Base-by-base conservation (phyloP, 2,113 vertebrate genomes). In the Nesospiza acunhae region DNA sequence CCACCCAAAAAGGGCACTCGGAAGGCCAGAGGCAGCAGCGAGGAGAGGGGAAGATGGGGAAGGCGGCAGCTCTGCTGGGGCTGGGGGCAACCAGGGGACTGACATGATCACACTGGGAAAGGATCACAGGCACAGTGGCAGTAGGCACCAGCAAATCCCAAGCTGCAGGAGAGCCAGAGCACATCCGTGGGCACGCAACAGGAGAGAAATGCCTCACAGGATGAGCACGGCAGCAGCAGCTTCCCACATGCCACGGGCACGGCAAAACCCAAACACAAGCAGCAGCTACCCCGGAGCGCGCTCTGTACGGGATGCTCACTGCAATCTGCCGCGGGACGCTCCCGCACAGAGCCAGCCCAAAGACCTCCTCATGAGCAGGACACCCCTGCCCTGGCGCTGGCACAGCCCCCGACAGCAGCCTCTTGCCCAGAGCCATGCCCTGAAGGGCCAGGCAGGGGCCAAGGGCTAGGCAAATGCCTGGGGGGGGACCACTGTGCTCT, bases 241-340 rank as follows among this genome's bases (percentile, higher is more conserved):
- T 49, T 41, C 55, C 63, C 6, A 1, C 6, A 1, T 0, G 0
- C 30, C 39, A 39, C 39, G 39, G 39, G 44, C 68, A 70, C 1
- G 1, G 79, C 56, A 63, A 46, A 63, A 60, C 46, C 47, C 82
- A 58, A 46, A 44, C 50, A 13, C 1, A 6, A 30, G 52, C 81
- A 87, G 78, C 9, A 7, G n/a, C 68, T 5, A 7, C 64, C 33
- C 81, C 0, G 3, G 33, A 26, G 64, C 21, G 2, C 7, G 3
- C 6, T 11, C 15, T 28, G 28, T 52, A 28, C 19, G 68, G 60
- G 68, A 74, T 44, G 85, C 75, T 63, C 74, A 13, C 18, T 33
- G 76, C 46, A 22, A 2, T 3, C 50, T 23, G 46, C 49, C 5
- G 7, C 6, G 13, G 78, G 55, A n/a, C 13, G 22, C 42, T 46